Base-by-base conservation (phyloP, 2,888 invertebrate species). In the Parelbella ahira region DNA sequence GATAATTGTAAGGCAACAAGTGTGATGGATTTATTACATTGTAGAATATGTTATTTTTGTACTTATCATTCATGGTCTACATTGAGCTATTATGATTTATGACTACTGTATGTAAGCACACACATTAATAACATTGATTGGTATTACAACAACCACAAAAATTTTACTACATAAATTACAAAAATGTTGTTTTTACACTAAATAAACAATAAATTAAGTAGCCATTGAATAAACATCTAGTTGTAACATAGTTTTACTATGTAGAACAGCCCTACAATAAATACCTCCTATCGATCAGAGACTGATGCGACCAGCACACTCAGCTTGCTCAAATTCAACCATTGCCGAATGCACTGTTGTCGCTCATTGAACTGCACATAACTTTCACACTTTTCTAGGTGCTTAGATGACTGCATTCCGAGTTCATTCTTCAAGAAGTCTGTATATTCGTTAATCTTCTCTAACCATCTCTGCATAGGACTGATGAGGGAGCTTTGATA, bases 401-500 rank as follows among this genome's bases (percentile, higher is more conserved):
- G 3, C 32, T 30, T 20, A 38, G 30, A 7, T 12, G 28, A 29
- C 9, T 37, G 23, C 6, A 10, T 21, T 3, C 27, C 24, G 11
- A 51, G 8, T 11, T 52, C 49, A 6, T 37, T 41, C 21, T 41
- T 41, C 36, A 58, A 42, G 45, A 55, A 41, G 3, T 68, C 70
- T 3, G 70, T 61, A 45, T 70, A 73, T 47, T 72, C 62, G 15
- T 68, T 58, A 3, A 79, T 50, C 39, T 63, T 60, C 43, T 75
- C 80, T 44, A 84, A 56, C 86, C 84, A 86, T 12, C 80, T 64
- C 52, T 68, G 82, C 72, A 79, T 48, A 2, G 83, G 83, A 38
- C 68, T 62, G 5, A 77, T 66, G 1, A 78, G 56, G 10, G 84
- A 69, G 54, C 74, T 74, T 49, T 70, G 76, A 53, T 79, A 79